phyloP scores from a whole-genome alignment of 2,113 vertebrate genomes.

The Chamaea fasciata region DNA sequence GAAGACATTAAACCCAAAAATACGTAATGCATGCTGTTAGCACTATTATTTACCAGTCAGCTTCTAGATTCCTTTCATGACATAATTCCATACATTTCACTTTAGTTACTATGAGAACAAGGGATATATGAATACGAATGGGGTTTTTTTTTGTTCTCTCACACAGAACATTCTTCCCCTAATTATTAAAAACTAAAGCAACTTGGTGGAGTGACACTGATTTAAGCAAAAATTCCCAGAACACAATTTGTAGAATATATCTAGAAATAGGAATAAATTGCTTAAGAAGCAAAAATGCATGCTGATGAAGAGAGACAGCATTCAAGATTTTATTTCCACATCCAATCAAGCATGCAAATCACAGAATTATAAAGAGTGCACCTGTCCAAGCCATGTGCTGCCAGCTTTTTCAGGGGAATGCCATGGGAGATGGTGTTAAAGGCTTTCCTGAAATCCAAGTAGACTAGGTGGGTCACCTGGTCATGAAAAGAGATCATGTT shows the following conservation, averaged over 20 bases:
- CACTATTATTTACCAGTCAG: neutral
- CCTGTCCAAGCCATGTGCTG: neutral
- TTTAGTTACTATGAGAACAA: neutral
- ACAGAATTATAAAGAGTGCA: neutral
- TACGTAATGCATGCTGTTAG: neutral
- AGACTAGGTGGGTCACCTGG: neutral
- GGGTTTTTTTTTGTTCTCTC: neutral
- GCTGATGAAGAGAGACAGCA: neutral
- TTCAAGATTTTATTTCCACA: neutral
- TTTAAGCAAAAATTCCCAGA: neutral
- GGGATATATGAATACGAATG: neutral
- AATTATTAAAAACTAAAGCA: neutral
- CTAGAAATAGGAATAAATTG: neutral
- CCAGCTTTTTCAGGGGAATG: neutral
- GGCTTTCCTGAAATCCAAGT: neutral
- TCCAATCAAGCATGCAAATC: neutral
- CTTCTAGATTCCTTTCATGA: neutral
- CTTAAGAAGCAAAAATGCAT: neutral
- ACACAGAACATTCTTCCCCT: neutral
- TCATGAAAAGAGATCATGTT: neutral
- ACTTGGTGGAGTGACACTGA: neutral
- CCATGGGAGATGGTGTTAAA: neutral
- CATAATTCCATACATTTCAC: neutral
- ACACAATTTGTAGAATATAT: neutral
- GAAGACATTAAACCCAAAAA: neutral